Base-by-base conservation (phyloP, 64 coral and sea anemone genomes). In the Exaiptasia diaphana region DNA sequence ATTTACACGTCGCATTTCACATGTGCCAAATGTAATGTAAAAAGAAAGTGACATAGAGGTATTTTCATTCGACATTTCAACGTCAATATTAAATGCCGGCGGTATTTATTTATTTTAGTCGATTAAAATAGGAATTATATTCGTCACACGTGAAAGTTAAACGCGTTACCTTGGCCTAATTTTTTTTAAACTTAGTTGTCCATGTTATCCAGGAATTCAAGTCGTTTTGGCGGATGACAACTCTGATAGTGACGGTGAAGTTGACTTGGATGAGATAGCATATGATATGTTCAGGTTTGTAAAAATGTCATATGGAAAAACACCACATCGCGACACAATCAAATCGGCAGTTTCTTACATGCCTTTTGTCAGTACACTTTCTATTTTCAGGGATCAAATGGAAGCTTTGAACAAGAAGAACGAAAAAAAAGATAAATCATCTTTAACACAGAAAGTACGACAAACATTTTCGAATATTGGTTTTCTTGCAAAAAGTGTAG, bases 151-250 rank as follows among this genome's bases (percentile, higher is more conserved):
- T n/a, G n/a, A n/a, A n/a, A n/a, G n/a, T n/a, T n/a, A n/a, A n/a
- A n/a, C n/a, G n/a, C n/a, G n/a, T n/a, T n/a, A n/a, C n/a, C n/a
- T n/a, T n/a, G n/a, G n/a, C n/a, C n/a, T n/a, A n/a, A n/a, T n/a
- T n/a, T n/a, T n/a, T n/a, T n/a, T n/a, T n/a, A n/a, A n/a, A n/a
- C n/a, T n/a, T n/a, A n/a, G n/a, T n/a, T n/a, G n/a, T n/a, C n/a
- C n/a, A n/a, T n/a, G n/a, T n/a, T n/a, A n/a, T n/a, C n/a, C n/a
- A 73, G 69, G 69, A 23, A 73, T 73, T 73, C 69, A 73, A 73
- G 14, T 22, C 4, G 44, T 73, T 25, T 30, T 73, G 39, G 40
- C 69, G 15, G 69, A 73, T 49, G 69, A 73, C 44, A 40, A 37
- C 28, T 42, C 38, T 42, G 44, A 49, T 33, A 73, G 69, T 73